phyloP scores from a whole-genome alignment of 2,113 vertebrate genomes.

The Tyrannus savana region DNA sequence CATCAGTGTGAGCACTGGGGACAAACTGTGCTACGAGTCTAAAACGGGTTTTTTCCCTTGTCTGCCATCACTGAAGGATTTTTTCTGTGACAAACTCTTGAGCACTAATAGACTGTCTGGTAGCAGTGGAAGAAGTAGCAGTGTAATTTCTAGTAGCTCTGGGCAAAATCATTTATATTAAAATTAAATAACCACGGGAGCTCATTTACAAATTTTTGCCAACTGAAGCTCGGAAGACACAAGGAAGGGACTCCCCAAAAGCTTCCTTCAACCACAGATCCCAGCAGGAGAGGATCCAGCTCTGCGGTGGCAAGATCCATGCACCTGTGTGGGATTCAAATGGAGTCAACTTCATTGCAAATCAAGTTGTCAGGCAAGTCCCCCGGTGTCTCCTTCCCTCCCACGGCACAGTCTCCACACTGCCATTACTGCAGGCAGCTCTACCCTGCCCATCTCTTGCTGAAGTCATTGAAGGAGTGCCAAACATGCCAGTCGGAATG shows the following conservation, averaged over 20 bases:
- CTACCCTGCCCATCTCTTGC: not conserved
- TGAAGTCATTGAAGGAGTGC: not conserved
- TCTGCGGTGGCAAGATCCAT: not conserved
- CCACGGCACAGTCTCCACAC: not conserved
- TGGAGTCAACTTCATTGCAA: not conserved
- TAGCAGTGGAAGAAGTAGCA: not conserved
- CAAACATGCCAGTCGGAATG: rapidly evolving
- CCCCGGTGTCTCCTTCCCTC: not conserved
- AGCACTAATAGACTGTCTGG: not conserved
- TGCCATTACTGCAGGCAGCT: not conserved
- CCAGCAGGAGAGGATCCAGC: not conserved
- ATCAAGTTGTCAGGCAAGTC: not conserved
- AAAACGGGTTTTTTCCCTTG: not conserved
- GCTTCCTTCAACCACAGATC: not conserved
- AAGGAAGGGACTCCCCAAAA: not conserved
- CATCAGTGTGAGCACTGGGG: not conserved
- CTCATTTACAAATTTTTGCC: not conserved
- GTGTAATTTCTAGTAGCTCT: not conserved
- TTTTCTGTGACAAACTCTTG: not conserved
- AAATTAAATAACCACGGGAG: not conserved
- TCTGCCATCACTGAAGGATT: not conserved
- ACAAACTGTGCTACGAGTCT: not conserved
- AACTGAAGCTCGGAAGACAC: not conserved
- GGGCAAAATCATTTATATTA: not conserved
- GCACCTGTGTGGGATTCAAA: not conserved